These are phyloP conservation scores for Cololabis saira DNA, from an alignment of 2,113 vertebrate species.

Conservation along the genomic window DNA sequence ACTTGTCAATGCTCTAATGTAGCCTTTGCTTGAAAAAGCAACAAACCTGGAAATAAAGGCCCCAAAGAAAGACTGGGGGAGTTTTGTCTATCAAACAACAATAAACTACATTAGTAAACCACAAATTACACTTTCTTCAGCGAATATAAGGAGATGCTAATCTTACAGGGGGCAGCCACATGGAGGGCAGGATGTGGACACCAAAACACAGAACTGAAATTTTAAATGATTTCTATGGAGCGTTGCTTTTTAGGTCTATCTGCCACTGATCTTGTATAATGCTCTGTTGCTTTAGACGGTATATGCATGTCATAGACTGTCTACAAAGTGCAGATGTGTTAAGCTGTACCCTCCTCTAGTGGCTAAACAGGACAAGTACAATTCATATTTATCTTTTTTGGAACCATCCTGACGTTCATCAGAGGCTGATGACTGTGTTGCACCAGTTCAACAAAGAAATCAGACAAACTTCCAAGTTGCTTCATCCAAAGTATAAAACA, in stretches of 20 bases:
- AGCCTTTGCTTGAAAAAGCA: slow-evolving; percentile 2
- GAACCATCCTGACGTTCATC: no score
- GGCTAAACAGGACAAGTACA: slow-evolving; percentile 57
- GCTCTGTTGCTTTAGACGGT: neutral
- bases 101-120: no score
- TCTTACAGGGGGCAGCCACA: no score
- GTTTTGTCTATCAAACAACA: no score
- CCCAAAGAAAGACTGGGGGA: no score
- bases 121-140: no score
- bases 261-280: neutral
- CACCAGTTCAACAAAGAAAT: neutral
- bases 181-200: no score
- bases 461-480: no score
- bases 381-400: neutral
- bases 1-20: neutral
- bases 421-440: neutral
- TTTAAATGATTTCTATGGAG: no score
- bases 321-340: slow-evolving; percentile 11
- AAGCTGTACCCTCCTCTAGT: slow-evolving; percentile 71
- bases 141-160: no score
- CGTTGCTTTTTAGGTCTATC: neutral
- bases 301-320: neutral
- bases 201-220: no score
- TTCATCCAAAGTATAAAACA: neutral
- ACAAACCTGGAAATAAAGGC: no score